phyloP scores from a whole-genome alignment of 2,113 vertebrate species.

The Holacanthus passer region DNA sequence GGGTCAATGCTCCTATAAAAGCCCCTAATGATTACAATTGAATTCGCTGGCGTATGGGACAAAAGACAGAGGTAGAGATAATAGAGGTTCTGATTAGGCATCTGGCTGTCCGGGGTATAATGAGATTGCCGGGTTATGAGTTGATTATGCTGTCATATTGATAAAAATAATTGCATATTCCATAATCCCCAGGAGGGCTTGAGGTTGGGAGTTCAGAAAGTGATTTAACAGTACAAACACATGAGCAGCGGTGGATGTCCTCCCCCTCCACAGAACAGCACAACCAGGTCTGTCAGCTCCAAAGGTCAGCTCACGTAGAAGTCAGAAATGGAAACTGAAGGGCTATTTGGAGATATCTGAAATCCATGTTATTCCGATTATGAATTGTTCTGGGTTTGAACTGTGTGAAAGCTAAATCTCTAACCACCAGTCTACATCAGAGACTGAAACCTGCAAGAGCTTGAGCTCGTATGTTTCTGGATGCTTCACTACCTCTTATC shows the following conservation, averaged over 20 bases:
- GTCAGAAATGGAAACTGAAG: slow-evolving; percentile 1
- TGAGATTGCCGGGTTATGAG: slow-evolving; percentile 73
- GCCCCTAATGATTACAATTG: slow-evolving; percentile 77
- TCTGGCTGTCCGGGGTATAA: slow-evolving; percentile 65
- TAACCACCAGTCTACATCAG: slow-evolving; percentile 15
- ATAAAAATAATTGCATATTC: slow-evolving; percentile 77
- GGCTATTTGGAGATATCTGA: slow-evolving; percentile 8
- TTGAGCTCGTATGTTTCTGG: background rate
- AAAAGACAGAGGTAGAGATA: slow-evolving; percentile 72
- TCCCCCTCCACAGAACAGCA: background rate
- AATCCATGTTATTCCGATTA: slow-evolving; percentile 7
- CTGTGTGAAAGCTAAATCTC: too few species aligned
- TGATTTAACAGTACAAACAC: slow-evolving; percentile 20
- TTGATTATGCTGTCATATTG: slow-evolving; percentile 75
- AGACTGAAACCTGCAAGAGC: slow-evolving; percentile 5
- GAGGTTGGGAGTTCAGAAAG: slow-evolving; percentile 50
- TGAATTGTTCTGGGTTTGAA: background rate
- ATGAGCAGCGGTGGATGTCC: background rate
- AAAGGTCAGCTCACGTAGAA: slow-evolving; percentile 6
- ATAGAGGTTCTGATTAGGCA: slow-evolving; percentile 69
- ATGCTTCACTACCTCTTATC: background rate
- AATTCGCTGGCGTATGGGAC: slow-evolving; percentile 64
- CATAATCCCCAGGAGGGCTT: slow-evolving; percentile 63
- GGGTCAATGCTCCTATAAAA: slow-evolving; percentile 63
- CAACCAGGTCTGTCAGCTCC: slow-evolving; percentile 7